Base-by-base conservation (phyloP, 2,113 vertebrate genomes). In the Tragelaphus scriptus region DNA sequence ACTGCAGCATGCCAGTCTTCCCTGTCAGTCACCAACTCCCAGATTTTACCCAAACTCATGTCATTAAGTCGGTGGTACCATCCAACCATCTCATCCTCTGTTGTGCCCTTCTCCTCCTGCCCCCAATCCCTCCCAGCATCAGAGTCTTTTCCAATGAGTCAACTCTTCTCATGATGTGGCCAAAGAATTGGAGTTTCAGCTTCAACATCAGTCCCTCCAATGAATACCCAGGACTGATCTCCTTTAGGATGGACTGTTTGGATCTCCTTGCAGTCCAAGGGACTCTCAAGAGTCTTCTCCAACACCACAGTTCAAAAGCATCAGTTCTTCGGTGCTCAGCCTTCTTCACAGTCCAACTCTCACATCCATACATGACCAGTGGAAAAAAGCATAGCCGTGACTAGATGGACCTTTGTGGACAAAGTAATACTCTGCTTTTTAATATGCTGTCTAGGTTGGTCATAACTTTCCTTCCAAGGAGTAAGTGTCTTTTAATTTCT, bases 251-350 rank as follows among this genome's bases (percentile, higher is more conserved):
- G 5, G 1, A 40, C 68, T 71, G 36, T 10, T 23, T 71, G 1
- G n/a, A 23, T 71, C 68, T 71, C n/a, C 68, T 36, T 23, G 4
- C 19, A 71, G 4, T 23, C 19, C 68, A 71, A 71, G n/a, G 36
- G 21, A 5, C 19, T 36, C n/a, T 71, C 19, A 71, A 71, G 9
- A 71, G 68, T 36, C 2, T 36, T 68, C 68, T 36, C 9, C 9
- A 36, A 23, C 9, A 23, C n/a, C 9, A 71, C n/a, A 36, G 4
- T 23, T 40, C n/a, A 40, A 71, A 23, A 71, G 19, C n/a, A 71
- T 23, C 68, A 23, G 23, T 71, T 23, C 6, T n/a, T n/a, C 0
- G 1, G 65, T 0, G 0, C 9, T 71, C 19, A 71, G 65, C 65
- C 36, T 71, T 36, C n/a, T 71, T 36, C 4, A 36, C 2, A 71